Evolutionary conservation across 1,140 invertebrate species (phyloP).

Genomic region (Drosophila carrolli): DNA sequence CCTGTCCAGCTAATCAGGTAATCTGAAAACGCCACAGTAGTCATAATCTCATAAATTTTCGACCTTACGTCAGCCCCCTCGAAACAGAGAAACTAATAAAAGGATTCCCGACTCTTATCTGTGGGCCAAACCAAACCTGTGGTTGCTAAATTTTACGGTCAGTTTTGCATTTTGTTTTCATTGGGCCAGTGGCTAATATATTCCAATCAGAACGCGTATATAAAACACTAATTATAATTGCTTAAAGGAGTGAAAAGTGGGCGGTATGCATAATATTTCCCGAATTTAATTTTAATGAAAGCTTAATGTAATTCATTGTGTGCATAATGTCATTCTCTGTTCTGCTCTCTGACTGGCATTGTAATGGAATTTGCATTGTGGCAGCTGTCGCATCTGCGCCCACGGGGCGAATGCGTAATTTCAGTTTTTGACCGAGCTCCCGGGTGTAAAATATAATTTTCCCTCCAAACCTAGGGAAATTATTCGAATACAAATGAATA

Average conservation of each 20-base stretch:
- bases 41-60: slow-evolving; percentile 20
- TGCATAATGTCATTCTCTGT: slow-evolving; percentile 40
- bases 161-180: neutral
- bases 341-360: slow-evolving; percentile 2
- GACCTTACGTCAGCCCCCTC: slow-evolving; percentile 9
- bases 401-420: slow-evolving; percentile 56
- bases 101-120: slow-evolving; percentile 1
- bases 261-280: neutral
- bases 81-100: slow-evolving; percentile 9
- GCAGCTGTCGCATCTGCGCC: slow-evolving; percentile 26
- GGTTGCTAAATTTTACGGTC: slow-evolving; percentile 2
- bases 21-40: slow-evolving; percentile 2
- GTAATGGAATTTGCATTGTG: slow-evolving; percentile 52
- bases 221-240: slow-evolving; percentile 49
- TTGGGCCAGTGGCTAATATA: slow-evolving; percentile 11
- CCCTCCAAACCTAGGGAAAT: neutral
- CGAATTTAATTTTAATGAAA: slow-evolving; percentile 50
- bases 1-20: neutral
- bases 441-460: neutral
- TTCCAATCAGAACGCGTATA: slow-evolving; percentile 50
- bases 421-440: slow-evolving; percentile 9
- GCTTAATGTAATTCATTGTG: slow-evolving; percentile 45
- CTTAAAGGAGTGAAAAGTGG: slow-evolving; percentile 7
- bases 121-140: neutral
- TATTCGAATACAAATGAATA: slow-evolving; percentile 1